phyloP scores from a whole-genome alignment of 2,888 invertebrate genomes.

The Netelia melanura region DNA sequence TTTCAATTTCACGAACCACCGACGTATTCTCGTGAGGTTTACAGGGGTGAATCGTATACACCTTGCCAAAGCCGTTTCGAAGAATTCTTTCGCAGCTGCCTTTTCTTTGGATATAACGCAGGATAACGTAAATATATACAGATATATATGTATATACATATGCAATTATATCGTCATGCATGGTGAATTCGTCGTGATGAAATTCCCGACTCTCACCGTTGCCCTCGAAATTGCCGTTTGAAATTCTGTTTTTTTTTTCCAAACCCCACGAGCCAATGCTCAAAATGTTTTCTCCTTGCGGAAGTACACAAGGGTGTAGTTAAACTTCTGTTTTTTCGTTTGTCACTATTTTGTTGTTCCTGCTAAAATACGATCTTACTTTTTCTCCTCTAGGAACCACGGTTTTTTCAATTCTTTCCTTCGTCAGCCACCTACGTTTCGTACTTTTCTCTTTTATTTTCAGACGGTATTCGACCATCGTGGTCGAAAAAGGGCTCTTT shows the following conservation, averaged over 20 bases:
- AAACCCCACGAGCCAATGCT: background rate
- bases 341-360: background rate
- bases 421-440: background rate
- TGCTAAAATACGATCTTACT: background rate
- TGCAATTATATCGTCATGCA: conserved; percentile 8
- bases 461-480: background rate
- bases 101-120: background rate
- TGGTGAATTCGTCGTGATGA: background rate
- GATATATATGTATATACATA: background rate
- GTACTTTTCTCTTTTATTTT: background rate
- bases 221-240: background rate
- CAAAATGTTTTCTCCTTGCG: background rate
- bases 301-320: background rate
- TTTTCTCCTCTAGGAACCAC: background rate
- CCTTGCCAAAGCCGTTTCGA: background rate
- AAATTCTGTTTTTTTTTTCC: background rate
- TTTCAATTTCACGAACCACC: conserved; percentile 41
- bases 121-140: background rate
- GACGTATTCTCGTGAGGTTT: conserved; percentile 15
- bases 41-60: background rate
- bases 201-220: background rate
- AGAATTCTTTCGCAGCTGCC: background rate
- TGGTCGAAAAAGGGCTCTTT: background rate
- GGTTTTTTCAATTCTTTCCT: background rate
- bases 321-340: background rate